phyloP scores from a whole-genome alignment of 2,113 vertebrate species.

The Acrocephalus arundinaceus region DNA sequence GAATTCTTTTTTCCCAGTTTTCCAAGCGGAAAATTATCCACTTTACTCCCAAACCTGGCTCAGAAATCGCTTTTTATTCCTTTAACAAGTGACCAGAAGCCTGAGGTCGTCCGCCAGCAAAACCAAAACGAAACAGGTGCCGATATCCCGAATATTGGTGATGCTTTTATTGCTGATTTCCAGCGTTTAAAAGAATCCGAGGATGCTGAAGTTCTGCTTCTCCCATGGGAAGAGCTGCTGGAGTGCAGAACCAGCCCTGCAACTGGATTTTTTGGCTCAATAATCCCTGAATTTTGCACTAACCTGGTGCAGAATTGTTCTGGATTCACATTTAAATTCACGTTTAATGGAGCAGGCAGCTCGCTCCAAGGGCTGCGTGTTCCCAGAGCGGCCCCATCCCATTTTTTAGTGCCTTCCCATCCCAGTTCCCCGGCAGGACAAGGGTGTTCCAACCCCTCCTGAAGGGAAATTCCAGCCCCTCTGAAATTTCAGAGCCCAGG shows the following conservation, averaged over 20 bases:
- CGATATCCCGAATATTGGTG: rapidly evolving
- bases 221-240: neutral
- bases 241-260: neutral
- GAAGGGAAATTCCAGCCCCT: neutral
- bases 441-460: neutral
- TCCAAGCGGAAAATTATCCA: rapidly evolving
- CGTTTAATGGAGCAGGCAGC: neutral
- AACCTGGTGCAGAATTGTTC: neutral
- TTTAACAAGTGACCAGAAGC: neutral
- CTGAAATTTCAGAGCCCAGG: neutral
- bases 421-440: neutral
- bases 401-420: neutral
- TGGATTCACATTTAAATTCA: neutral
- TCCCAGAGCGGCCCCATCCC: neutral
- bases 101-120: too few relatives aligned
- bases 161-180: rapidly evolving
- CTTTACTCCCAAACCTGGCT: neutral
- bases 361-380: neutral
- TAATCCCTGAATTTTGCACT: neutral
- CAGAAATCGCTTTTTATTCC: neutral
- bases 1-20: neutral
- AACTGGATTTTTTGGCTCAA: neutral
- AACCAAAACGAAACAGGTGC: neutral
- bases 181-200: rapidly evolving
- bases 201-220: neutral